A percentile compares a stretch with the other conserved stretches of the same genome.
phyloP scores from a whole-genome alignment of 2,888 invertebrate genomes.

The Tromatobia lineatoria region DNA sequence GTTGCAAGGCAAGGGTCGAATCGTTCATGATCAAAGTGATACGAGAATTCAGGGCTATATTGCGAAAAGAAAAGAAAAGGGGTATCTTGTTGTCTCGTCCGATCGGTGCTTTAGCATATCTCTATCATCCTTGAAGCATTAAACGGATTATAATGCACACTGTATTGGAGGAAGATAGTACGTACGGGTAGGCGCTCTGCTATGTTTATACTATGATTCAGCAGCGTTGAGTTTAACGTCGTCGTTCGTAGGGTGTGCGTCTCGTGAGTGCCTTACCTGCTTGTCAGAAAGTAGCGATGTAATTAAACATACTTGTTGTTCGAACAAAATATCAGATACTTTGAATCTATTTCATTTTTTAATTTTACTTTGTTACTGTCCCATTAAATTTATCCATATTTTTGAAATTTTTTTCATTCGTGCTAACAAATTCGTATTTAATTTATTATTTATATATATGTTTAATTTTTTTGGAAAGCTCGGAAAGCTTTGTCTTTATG shows the following conservation, averaged over 20 bases:
- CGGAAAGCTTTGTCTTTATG: no score
- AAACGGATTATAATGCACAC: constrained; percentile 27
- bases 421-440: no score
- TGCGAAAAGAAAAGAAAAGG: background rate
- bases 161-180: constrained; percentile 62
- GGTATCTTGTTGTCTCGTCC: background rate
- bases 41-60: background rate
- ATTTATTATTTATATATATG: no score
- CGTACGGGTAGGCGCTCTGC: constrained; percentile 62
- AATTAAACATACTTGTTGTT: constrained; percentile 4
- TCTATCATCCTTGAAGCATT: constrained; percentile 12
- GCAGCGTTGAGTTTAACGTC: constrained; percentile 61
- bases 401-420: background rate
- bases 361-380: background rate
- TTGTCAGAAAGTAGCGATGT: constrained; percentile 19
- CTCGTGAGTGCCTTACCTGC: constrained; percentile 33
- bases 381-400: background rate
- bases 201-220: constrained; percentile 75
- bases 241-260: constrained; percentile 66
- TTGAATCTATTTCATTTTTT: background rate
- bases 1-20: background rate
- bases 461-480: no score
- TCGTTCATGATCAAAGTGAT: background rate
- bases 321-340: constrained; percentile 15
- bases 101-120: background rate